Evolutionary conservation across 2,797 vertebrate species (phyloP).

Genomic region (Florisuga fusca): DNA sequence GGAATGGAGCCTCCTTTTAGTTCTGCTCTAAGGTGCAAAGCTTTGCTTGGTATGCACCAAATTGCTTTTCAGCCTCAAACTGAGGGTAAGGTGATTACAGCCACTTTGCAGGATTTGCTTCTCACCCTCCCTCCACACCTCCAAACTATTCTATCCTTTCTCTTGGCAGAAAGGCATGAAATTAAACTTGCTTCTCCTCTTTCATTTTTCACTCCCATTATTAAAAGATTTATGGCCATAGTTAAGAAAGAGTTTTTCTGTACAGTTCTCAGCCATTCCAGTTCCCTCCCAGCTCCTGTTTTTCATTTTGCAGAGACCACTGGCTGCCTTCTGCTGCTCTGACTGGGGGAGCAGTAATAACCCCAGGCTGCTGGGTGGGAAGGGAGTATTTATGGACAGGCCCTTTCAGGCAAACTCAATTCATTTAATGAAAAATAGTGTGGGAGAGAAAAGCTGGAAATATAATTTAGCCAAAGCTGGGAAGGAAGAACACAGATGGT

Average conservation of each 20-base stretch:
- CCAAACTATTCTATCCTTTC: neutral
- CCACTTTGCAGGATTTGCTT: neutral
- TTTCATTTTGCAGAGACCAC: neutral
- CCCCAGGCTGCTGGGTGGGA: neutral
- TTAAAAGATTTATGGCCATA: neutral
- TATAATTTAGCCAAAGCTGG: neutral
- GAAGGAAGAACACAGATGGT: slow-evolving; percentile 21
- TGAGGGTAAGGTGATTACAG: neutral
- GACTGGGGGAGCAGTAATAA: neutral
- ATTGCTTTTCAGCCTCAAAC: neutral
- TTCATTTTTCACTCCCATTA: neutral
- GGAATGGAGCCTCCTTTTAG: neutral
- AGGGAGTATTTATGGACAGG: slow-evolving; percentile 18
- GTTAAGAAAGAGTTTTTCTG: neutral
- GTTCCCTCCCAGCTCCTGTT: neutral
- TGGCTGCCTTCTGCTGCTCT: neutral
- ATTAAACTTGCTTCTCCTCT: neutral
- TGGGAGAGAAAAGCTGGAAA: neutral
- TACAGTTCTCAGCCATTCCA: neutral
- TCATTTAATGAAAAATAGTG: neutral
- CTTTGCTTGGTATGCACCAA: neutral
- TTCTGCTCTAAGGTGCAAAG: neutral
- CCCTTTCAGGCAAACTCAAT: slow-evolving; percentile 38
- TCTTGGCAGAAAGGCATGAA: neutral
- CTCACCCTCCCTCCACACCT: neutral